phyloP scores from a whole-genome alignment of 2,888 invertebrate genomes.

The Quadriops clusia region DNA sequence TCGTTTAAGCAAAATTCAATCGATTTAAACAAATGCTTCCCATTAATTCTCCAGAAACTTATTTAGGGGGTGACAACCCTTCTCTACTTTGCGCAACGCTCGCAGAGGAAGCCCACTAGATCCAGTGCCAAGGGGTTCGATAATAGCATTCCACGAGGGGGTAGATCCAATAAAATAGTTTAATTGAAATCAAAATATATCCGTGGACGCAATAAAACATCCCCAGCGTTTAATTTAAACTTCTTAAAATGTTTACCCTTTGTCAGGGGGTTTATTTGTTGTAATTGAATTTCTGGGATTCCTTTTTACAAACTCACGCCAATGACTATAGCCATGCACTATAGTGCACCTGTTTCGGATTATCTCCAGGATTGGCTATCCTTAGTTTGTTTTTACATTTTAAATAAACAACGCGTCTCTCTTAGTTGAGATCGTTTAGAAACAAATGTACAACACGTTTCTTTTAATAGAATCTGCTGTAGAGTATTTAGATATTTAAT shows the following conservation, averaged over 20 bases:
- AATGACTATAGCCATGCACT: too few species aligned
- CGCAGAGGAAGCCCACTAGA: conserved; percentile 10
- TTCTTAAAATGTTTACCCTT: conserved; percentile 15
- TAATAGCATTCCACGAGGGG: conserved; percentile 36
- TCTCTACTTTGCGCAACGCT: too few species aligned
- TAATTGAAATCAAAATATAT: conserved; percentile 38
- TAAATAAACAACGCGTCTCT: too few species aligned
- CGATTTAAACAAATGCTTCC: too few species aligned
- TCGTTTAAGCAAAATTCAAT: neutral
- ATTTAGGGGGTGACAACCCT: conserved; percentile 20
- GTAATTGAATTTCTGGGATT: conserved; percentile 10
- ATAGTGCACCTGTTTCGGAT: conserved; percentile 9
- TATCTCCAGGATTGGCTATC: too few species aligned
- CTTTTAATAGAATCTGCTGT: too few species aligned
- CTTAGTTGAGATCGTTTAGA: too few species aligned
- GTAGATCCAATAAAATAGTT: conserved; percentile 34
- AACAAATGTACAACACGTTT: too few species aligned
- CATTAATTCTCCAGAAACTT: too few species aligned
- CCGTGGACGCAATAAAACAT: conserved; percentile 26
- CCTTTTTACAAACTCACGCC: too few species aligned
- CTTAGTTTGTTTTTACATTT: too few species aligned
- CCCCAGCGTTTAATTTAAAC: conserved; percentile 24
- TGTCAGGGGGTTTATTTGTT: conserved; percentile 6
- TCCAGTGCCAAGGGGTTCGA: conserved; percentile 25
- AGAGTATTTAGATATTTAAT: too few species aligned